Percentiles rank a stretch among this genome's conserved stretches.
Conservation (phyloP, 1,140 invertebrate genomes). For the Schlechtendalia chinensis region DNA sequence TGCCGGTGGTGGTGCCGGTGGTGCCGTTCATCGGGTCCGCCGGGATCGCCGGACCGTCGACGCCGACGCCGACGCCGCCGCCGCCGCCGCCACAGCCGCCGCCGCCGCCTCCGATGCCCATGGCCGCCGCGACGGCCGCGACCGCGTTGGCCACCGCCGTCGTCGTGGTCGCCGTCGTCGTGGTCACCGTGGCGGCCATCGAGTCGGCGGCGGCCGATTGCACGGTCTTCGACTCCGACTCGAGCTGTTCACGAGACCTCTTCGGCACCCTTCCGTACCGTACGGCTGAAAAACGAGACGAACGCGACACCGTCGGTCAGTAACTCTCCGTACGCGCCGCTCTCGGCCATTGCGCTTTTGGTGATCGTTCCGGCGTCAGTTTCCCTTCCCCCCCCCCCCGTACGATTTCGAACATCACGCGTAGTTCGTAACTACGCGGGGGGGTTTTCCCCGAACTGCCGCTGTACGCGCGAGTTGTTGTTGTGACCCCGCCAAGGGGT, state of each 20-base stretch:
- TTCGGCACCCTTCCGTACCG: constrained; percentile 94
- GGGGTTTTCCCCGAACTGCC: no score
- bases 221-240: constrained; percentile 57
- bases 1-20: no score
- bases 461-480: no score
- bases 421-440: no score
- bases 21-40: constrained; percentile 57
- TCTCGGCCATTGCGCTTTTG: no score
- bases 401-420: no score
- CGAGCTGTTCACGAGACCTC: constrained; percentile 77
- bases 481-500: no score
- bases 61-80: constrained; percentile 60
- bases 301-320: not conserved
- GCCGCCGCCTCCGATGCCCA: constrained; percentile 66
- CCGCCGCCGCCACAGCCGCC: constrained; percentile 65
- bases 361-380: no score
- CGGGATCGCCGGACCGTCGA: constrained; percentile 76
- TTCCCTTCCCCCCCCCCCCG: no score
- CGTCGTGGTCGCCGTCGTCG: constrained; percentile 51
- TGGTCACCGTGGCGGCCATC: constrained; percentile 52
- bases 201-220: constrained; percentile 55
- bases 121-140: constrained; percentile 90
- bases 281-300: constrained; percentile 69
- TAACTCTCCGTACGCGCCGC: no score
- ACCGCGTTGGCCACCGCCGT: constrained; percentile 61